A percentile compares a stretch with the other conserved stretches of the same genome.
Conservation (phyloP, 2,113 vertebrate species). For the Globicephala melas region DNA sequence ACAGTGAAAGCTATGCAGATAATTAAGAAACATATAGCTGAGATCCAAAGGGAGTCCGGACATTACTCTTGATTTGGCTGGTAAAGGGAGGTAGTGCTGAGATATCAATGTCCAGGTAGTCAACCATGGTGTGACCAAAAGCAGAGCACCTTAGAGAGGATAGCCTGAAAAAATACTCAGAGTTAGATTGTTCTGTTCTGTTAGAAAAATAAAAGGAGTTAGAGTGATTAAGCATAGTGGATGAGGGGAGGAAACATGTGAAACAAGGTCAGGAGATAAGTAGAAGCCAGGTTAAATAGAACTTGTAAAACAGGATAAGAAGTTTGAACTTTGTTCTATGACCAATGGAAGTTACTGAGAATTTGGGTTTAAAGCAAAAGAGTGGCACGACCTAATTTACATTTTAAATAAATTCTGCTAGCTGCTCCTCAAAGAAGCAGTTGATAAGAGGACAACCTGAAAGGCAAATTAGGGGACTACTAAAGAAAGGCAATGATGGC, state of each 20-base stretch:
- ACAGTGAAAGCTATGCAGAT: background rate
- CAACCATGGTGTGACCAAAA: background rate
- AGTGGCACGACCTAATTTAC: background rate
- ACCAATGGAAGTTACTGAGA: background rate
- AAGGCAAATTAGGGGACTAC: background rate
- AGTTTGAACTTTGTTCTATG: background rate
- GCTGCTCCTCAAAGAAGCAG: background rate
- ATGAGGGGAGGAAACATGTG: background rate
- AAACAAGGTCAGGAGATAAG: background rate
- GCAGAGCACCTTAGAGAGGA: background rate
- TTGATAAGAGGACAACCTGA: background rate
- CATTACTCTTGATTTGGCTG: background rate
- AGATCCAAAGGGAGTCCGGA: background rate
- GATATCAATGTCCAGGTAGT: background rate
- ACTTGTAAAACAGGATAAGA: background rate
- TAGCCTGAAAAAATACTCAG: background rate
- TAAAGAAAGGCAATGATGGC: background rate
- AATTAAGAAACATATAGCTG: background rate
- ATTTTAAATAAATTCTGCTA: background rate
- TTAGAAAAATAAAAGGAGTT: background rate
- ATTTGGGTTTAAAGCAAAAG: background rate
- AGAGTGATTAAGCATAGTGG: background rate
- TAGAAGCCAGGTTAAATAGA: background rate
- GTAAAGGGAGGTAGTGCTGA: background rate
- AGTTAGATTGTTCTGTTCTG: background rate